Conservation (phyloP, 2,888 invertebrate species). For the Lepidocyrtinus sp. region DNA sequence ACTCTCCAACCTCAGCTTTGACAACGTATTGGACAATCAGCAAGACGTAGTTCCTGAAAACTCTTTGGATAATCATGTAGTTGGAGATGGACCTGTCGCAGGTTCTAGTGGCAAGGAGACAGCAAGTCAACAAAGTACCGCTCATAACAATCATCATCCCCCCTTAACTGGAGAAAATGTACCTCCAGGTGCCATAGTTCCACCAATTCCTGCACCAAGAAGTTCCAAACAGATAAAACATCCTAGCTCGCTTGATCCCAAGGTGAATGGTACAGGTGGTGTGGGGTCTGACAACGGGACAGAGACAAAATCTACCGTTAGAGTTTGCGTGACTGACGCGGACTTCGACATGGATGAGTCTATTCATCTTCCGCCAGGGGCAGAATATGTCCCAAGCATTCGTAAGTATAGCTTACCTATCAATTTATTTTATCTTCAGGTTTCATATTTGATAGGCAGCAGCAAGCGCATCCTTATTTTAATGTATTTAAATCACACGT, state of each 20-base stretch:
- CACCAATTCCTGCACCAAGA: conserved; percentile 55
- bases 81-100: conserved; percentile 14
- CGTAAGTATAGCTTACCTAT: conserved; percentile 53
- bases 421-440: background rate
- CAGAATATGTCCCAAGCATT: conserved; percentile 64
- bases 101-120: conserved; percentile 28
- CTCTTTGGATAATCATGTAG: conserved; percentile 48
- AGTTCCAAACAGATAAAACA: conserved; percentile 44
- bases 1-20: conserved; percentile 68
- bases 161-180: conserved; percentile 21
- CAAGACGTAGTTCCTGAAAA: conserved; percentile 39
- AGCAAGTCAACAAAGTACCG: conserved; percentile 31
- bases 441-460: background rate
- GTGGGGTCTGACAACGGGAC: too few species aligned
- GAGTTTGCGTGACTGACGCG: conserved; percentile 59
- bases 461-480: background rate
- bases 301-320: conserved; percentile 33
- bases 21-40: conserved; percentile 59
- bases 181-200: conserved; percentile 16
- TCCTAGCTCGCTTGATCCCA: conserved; percentile 14
- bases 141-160: conserved; percentile 51
- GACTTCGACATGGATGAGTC: conserved; percentile 59
- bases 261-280: conserved; percentile 13
- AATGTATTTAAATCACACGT: background rate
- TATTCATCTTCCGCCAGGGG: conserved; percentile 64